Conservation (phyloP, 2,113 vertebrate genomes). For the Xenopus borealis region DNA sequence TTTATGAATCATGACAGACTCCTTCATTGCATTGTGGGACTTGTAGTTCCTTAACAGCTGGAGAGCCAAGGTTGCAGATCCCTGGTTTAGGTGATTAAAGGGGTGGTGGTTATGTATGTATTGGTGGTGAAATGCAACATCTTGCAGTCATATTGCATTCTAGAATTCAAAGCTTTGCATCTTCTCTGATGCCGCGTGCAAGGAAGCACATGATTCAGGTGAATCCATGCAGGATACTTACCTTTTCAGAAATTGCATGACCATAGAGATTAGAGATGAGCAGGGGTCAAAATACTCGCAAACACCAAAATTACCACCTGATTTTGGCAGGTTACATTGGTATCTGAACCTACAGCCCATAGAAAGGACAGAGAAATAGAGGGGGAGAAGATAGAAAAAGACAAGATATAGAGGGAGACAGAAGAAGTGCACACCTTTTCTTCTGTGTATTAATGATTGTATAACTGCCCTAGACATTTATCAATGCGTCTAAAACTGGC, state of each 20-base stretch:
- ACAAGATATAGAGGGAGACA: slow-evolving; percentile 47
- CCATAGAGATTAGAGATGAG: slow-evolving; percentile 45
- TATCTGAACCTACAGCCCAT: slow-evolving; percentile 46
- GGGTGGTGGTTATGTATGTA: slow-evolving; percentile 42
- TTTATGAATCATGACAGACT: too few species aligned
- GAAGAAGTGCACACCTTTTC: slow-evolving; percentile 38
- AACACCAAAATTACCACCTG: slow-evolving; percentile 45
- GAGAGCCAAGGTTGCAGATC: too few species aligned
- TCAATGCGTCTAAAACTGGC: too few species aligned
- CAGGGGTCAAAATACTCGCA: slow-evolving; percentile 46
- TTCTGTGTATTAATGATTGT: slow-evolving; percentile 12
- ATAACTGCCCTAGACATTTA: not conserved
- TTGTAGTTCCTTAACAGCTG: too few species aligned
- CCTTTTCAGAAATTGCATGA: slow-evolving; percentile 46
- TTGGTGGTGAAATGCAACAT: slow-evolving; percentile 43
- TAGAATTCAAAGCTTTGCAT: slow-evolving; percentile 41
- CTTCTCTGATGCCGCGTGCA: slow-evolving; percentile 39
- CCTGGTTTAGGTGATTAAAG: slow-evolving; percentile 11
- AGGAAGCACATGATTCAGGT: slow-evolving; percentile 40
- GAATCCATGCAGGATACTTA: slow-evolving; percentile 45
- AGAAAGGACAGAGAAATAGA: slow-evolving; percentile 39
- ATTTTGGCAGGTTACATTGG: slow-evolving; percentile 47
- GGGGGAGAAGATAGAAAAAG: slow-evolving; percentile 45
- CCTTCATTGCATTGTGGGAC: too few species aligned
- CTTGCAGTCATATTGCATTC: slow-evolving; percentile 44